Evolutionary conservation across 2,888 invertebrate genomes (phyloP).

Genomic region (Lasioglossum morio): DNA sequence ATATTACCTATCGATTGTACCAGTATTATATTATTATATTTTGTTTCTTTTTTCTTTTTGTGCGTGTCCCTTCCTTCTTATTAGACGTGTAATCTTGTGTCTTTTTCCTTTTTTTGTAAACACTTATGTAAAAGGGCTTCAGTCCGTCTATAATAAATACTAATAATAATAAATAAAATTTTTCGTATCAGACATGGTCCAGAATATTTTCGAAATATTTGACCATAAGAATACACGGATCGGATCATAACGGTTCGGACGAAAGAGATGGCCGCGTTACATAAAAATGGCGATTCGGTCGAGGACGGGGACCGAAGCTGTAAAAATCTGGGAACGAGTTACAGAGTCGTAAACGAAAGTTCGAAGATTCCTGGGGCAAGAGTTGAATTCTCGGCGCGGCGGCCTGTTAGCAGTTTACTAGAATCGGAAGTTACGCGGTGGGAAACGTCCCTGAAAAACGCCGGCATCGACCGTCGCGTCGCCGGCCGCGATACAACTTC

Average conservation of each 20-base stretch:
- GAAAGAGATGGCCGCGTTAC: neutral
- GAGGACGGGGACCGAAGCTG: neutral
- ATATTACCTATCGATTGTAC: too few relatives aligned
- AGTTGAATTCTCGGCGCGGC: neutral
- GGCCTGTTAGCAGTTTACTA: neutral
- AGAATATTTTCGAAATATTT: too few relatives aligned
- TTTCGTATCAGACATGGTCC: too few relatives aligned
- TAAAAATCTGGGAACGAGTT: neutral
- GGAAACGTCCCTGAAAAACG: slow-evolving; percentile 36
- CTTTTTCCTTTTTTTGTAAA: too few relatives aligned
- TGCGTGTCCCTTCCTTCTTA: too few relatives aligned
- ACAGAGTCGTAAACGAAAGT: neutral
- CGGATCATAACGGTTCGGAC: neutral
- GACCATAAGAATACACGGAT: neutral
- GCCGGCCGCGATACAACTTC: slow-evolving; percentile 25
- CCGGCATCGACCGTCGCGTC: slow-evolving; percentile 34
- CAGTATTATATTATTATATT: too few relatives aligned
- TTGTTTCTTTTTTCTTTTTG: too few relatives aligned
- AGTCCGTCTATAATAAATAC: too few relatives aligned
- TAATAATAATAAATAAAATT: too few relatives aligned
- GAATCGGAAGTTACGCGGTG: neutral
- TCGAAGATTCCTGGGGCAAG: neutral
- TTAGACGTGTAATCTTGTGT: too few relatives aligned
- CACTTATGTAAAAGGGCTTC: too few relatives aligned
- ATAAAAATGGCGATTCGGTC: neutral